Percentiles rank a stretch among this genome's conserved stretches.
phyloP scores from a whole-genome alignment of 2,888 invertebrate genomes.

The Polia nebulosa region DNA sequence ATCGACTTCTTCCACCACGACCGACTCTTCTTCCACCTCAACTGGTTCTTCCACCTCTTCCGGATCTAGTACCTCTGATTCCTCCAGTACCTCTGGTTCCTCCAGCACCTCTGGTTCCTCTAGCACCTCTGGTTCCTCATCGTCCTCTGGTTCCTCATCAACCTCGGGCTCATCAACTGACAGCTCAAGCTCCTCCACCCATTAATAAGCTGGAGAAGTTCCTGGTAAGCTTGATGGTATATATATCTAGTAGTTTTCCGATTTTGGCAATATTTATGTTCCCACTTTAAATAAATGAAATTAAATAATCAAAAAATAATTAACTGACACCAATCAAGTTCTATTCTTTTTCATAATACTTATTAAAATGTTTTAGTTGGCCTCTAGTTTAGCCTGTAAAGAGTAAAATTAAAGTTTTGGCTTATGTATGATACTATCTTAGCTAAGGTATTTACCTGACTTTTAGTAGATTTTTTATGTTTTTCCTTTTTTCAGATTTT shows the following conservation, averaged over 20 bases:
- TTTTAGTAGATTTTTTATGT: not conserved
- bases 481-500: constrained; percentile 29
- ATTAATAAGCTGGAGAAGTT: constrained; percentile 26
- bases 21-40: not conserved
- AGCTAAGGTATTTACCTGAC: not conserved
- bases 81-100: not conserved
- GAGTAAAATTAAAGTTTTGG: too few species aligned
- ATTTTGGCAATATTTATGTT: too few species aligned
- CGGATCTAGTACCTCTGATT: not conserved
- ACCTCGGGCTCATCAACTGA: not conserved
- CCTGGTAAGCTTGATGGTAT: constrained; percentile 24
- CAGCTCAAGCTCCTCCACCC: too few species aligned
- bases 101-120: not conserved
- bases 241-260: constrained; percentile 4
- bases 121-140: not conserved
- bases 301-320: not conserved
- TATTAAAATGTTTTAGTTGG: too few species aligned
- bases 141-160: not conserved
- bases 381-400: too few species aligned
- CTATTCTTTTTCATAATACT: too few species aligned
- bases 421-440: not conserved
- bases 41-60: not conserved
- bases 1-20: constrained; percentile 6
- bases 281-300: too few species aligned
- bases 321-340: too few species aligned